A percentile compares a stretch with the other conserved stretches of the same genome.
Conservation (phyloP, 2,113 vertebrate genomes). For the Tringa solitaria region DNA sequence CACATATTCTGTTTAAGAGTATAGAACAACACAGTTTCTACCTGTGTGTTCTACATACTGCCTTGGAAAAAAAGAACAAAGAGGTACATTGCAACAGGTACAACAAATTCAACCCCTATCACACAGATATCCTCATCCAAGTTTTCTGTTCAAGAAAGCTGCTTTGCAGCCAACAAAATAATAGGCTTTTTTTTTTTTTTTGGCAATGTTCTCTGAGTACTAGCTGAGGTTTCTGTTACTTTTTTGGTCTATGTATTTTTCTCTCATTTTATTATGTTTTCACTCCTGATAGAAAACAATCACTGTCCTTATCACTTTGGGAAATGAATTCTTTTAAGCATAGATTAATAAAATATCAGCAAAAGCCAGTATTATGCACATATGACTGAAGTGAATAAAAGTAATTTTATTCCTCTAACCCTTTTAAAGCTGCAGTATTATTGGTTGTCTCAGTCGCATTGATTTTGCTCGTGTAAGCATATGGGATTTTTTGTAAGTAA, state of each 20-base stretch:
- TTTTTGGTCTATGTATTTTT: not conserved
- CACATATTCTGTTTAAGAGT: not conserved
- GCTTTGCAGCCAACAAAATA: not conserved
- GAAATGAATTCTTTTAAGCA: constrained; percentile 8
- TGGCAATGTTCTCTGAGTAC: not conserved
- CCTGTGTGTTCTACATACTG: not conserved
- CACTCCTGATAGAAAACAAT: not conserved
- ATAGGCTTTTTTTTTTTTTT: not conserved
- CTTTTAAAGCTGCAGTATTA: not conserved
- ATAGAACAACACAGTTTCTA: not conserved
- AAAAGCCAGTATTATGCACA: not conserved
- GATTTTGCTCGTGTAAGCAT: constrained; percentile 43
- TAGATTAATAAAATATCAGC: not conserved
- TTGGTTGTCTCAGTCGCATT: constrained; percentile 39
- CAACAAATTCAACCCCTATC: not conserved
- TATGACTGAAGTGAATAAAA: constrained; percentile 36
- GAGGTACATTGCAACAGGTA: not conserved
- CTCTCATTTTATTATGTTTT: not conserved
- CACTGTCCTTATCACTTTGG: not conserved
- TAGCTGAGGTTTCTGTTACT: not conserved
- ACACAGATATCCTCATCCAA: not conserved
- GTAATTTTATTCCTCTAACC: constrained; percentile 40
- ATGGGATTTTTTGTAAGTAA: constrained; percentile 9
- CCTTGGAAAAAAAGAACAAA: not conserved
- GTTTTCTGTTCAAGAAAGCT: not conserved